A percentile compares a stretch with the other conserved stretches of the same genome.
These are phyloP conservation scores for Rachycentron canadum DNA, from an alignment of 2,797 vertebrate genomes.

Conservation along the genomic window DNA sequence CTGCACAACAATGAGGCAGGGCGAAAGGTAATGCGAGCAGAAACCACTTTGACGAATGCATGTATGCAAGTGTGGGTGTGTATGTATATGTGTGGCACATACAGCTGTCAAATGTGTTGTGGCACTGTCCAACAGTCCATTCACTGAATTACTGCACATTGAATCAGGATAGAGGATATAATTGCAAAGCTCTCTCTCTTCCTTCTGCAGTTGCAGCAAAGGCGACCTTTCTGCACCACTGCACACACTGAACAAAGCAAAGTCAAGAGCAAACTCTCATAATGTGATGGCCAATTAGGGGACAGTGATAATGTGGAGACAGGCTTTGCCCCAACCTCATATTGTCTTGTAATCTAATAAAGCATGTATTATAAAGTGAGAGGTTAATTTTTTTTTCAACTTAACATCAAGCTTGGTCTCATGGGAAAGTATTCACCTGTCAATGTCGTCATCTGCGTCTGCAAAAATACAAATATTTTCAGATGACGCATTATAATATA, in stretches of 20 bases:
- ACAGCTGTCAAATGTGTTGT: constrained; percentile 53
- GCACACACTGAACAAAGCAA: constrained; percentile 37
- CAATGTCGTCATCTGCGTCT: constrained; percentile 58
- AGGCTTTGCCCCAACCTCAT: not conserved
- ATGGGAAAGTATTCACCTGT: constrained; percentile 72
- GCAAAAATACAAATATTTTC: not conserved
- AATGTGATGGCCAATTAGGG: constrained; percentile 24
- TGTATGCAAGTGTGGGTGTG: constrained; percentile 1
- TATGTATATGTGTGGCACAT: constrained; percentile 41
- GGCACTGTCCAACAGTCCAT: constrained; percentile 63
- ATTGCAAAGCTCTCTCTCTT: constrained; percentile 64
- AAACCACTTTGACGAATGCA: not conserved
- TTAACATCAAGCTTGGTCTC: not conserved
- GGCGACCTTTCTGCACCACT: constrained; percentile 34
- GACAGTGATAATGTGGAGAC: not conserved
- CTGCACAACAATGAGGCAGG: constrained; percentile 99
- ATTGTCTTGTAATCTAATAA: not conserved
- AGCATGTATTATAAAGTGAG: not conserved
- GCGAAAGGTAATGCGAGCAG: constrained; percentile 89
- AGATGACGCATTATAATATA: constrained; percentile 60
- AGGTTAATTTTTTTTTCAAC: not conserved
- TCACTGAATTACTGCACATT: constrained; percentile 68
- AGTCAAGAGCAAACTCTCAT: constrained; percentile 24
- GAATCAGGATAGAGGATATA: constrained; percentile 73
- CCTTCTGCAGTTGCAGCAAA: constrained; percentile 44